Conservation (phyloP, 2,113 vertebrate genomes). For the Sigmodon hispidus region DNA sequence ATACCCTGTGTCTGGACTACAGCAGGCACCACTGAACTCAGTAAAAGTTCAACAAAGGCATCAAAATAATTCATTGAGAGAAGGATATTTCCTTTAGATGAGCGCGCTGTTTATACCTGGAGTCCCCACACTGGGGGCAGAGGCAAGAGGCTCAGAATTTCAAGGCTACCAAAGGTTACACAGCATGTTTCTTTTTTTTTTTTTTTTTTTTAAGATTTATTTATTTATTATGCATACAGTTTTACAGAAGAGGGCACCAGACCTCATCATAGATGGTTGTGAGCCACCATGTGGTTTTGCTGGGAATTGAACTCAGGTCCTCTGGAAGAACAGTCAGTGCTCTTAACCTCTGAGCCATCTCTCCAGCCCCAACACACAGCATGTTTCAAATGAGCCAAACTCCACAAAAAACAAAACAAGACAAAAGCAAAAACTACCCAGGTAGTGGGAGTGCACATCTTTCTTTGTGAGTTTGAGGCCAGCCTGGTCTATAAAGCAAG, state of each 20-base stretch:
- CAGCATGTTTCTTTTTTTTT: not conserved
- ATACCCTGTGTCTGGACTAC: not conserved
- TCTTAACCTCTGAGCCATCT: too few relatives aligned
- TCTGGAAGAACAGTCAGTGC: too few relatives aligned
- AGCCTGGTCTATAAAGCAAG: not conserved
- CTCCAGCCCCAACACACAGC: too few relatives aligned
- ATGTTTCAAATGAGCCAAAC: not conserved
- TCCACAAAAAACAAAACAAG: not conserved
- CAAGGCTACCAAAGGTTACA: not conserved
- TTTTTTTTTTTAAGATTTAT: too few relatives aligned
- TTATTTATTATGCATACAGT: too few relatives aligned
- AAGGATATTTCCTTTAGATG: not conserved
- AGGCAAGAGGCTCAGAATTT: not conserved
- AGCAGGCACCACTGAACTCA: not conserved
- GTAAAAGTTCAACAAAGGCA: not conserved
- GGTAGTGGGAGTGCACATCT: not conserved
- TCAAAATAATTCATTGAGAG: not conserved
- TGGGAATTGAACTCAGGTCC: too few relatives aligned
- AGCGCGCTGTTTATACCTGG: not conserved
- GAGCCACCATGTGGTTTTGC: too few relatives aligned
- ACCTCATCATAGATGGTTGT: too few relatives aligned
- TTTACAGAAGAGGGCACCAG: too few relatives aligned
- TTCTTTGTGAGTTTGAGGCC: not conserved
- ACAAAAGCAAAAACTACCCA: not conserved
- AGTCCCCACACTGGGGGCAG: not conserved